Base-by-base conservation (phyloP, 2,113 vertebrate genomes). In the Pluvianellus socialis region DNA sequence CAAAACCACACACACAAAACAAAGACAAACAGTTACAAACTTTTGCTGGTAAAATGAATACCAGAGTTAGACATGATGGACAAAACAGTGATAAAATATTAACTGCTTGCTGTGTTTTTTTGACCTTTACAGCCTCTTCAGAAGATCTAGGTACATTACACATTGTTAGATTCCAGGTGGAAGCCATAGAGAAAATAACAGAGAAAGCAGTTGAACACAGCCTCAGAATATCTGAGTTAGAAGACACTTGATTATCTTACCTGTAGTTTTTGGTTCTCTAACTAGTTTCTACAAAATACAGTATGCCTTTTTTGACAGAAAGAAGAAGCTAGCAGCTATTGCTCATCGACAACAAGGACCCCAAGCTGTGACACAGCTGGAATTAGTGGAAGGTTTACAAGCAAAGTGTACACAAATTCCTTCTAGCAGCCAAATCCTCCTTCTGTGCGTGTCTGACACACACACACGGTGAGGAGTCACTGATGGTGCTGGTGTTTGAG, bases 31-130 rank as follows among this genome's bases (percentile, higher is more conserved):
- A 88, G 83, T 92, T 95, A 87, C 50, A 91, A 92, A 98, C 83
- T 88, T 91, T 92, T 96, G 87, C 95, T 97, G 96, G 96, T 96
- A 97, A 96, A 94, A 97, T 94, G 84, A 94, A 96, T 94, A 97
- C 97, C 95, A 97, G 92, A 92, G 89, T 96, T 94, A 85, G 95
- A 96, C 72, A 73, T 15, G 35, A 63, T 77, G 66, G 72, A 90
- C 62, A 94, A 95, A 92, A 91, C 94, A 94, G 81, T 94, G 95
- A 96, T 44, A 94, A 95, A 86, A 90, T 94, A 86, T 87, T 91
- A 96, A 94, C 71, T 88, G 91, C 87, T 94, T 92, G 97, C 93
- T 94, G 94, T 96, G 97, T 81, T 88, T 97, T 83, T 97, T 88
- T 88, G 73, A 95, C 93, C 92, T 93, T 92, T 90, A 85, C 42